phyloP scores from a whole-genome alignment of 1,140 invertebrate species.

The Sminthurides bifidus region DNA sequence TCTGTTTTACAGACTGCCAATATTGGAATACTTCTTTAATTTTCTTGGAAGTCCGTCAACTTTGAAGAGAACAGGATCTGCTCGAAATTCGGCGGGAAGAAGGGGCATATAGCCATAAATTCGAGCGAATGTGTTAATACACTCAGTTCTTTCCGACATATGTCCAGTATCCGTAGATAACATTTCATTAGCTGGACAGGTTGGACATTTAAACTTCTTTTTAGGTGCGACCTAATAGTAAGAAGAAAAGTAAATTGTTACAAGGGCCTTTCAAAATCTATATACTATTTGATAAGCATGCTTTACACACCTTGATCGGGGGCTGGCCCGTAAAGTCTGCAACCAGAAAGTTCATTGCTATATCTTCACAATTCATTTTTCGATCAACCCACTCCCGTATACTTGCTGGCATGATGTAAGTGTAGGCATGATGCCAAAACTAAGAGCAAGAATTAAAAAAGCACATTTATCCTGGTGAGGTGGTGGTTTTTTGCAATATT shows the following conservation, averaged over 20 bases:
- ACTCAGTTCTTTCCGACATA: conserved; percentile 85
- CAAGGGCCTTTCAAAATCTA: background rate
- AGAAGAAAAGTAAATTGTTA: background rate
- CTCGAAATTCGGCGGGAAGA: conserved; percentile 77
- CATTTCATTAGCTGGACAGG: conserved; percentile 88
- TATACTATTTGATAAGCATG: background rate
- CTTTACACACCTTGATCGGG: conserved; percentile 64
- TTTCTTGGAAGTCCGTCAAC: conserved; percentile 70
- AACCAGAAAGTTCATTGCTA: conserved; percentile 88
- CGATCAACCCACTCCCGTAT: conserved; percentile 75
- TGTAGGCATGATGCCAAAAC: conserved; percentile 83
- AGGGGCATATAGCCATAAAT: conserved; percentile 81
- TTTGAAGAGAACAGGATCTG: conserved; percentile 86
- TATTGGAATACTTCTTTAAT: conserved; percentile 77
- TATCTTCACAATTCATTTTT: conserved; percentile 90
- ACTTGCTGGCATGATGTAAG: conserved; percentile 62
- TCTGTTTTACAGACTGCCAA: conserved; percentile 74
- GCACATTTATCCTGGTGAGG: background rate
- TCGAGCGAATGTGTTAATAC: conserved; percentile 72
- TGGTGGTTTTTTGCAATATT: background rate
- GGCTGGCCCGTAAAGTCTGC: conserved; percentile 82
- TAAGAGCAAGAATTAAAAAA: conserved; percentile 23
- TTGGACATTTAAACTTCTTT: conserved; percentile 96
- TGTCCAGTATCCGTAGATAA: conserved; percentile 81
- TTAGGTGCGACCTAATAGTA: conserved; percentile 67